phyloP scores from a whole-genome alignment of 2,113 vertebrate genomes.

The Peucedramus taeniatus region DNA sequence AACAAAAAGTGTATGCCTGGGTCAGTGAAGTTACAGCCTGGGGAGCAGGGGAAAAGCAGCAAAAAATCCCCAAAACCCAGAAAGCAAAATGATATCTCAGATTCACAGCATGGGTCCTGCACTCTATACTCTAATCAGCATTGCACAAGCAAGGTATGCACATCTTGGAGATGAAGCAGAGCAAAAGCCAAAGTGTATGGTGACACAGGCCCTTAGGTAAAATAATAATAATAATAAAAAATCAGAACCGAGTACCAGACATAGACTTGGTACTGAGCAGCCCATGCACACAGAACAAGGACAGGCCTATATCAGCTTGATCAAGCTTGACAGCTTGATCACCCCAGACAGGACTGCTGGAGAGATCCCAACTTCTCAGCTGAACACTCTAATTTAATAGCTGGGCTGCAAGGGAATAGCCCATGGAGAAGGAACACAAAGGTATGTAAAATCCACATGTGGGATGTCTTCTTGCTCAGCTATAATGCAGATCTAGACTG shows the following conservation, averaged over 20 bases:
- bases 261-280: neutral
- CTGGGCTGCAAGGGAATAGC: neutral
- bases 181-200: neutral
- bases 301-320: neutral
- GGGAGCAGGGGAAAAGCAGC: neutral
- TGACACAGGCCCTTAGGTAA: neutral
- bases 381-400: neutral
- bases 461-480: neutral
- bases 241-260: fast-evolving
- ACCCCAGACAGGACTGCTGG: neutral
- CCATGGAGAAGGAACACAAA: neutral
- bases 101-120: neutral
- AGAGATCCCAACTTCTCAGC: neutral
- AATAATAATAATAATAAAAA: neutral
- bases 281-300: neutral
- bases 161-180: neutral
- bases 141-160: neutral
- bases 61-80: neutral
- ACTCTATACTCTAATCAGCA: neutral
- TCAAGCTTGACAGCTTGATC: too few species aligned
- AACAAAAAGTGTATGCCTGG: fast-evolving
- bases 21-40: neutral
- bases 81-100: neutral
- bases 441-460: neutral
- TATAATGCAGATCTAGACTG: neutral